A percentile compares a stretch with the other conserved stretches of the same genome.
These are phyloP conservation scores for Zootoca vivipara DNA, from an alignment of 2,113 vertebrate species.

Conservation along the genomic window DNA sequence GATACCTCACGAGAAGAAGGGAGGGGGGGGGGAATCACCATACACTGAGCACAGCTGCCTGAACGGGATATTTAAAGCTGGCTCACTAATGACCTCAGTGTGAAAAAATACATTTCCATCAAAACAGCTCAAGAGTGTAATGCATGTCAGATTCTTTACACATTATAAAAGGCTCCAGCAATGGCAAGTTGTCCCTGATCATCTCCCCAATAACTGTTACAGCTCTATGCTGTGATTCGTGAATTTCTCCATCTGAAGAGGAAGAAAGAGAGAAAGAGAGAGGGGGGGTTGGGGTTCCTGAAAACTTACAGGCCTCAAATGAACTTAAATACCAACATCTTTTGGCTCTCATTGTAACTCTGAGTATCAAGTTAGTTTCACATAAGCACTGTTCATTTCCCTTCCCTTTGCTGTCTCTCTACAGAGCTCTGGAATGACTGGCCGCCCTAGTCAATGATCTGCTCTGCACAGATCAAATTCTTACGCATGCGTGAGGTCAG, in stretches of 20 bases:
- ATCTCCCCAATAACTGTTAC: not conserved
- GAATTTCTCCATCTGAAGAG: not conserved
- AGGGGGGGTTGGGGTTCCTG: not conserved
- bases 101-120: conserved; percentile 55
- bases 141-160: conserved; percentile 54
- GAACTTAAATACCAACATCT: not conserved
- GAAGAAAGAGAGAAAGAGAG: too few relatives aligned
- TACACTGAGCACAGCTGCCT: conserved; percentile 38
- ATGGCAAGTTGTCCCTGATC: not conserved
- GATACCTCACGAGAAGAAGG: conserved; percentile 39
- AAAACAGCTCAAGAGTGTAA: conserved; percentile 37
- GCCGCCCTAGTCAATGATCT: not conserved
- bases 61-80: conserved; percentile 59
- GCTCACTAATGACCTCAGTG: conserved; percentile 60
- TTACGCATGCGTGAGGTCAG: not conserved
- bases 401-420: not conserved
- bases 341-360: not conserved
- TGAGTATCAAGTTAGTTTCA: not conserved
- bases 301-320: not conserved
- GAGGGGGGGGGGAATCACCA: not conserved
- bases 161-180: not conserved
- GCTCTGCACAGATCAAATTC: not conserved
- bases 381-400: not conserved
- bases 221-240: not conserved
- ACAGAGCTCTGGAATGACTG: too few relatives aligned